A percentile compares a stretch with the other conserved stretches of the same genome.
phyloP scores from a whole-genome alignment of 2,113 vertebrate species.

The Amphilophus citrinellus region DNA sequence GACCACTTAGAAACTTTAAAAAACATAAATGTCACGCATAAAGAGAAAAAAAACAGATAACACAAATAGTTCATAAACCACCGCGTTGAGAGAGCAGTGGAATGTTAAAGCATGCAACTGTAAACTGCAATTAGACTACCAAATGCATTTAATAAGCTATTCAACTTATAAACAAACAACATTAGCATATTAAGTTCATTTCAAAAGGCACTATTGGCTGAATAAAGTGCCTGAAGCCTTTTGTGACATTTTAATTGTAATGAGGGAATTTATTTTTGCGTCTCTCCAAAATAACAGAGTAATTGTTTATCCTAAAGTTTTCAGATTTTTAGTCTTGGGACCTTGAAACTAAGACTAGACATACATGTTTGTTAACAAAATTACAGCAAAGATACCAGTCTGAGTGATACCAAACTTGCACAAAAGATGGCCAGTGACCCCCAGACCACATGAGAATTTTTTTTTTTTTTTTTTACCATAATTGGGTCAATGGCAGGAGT shows the following conservation, averaged over 20 bases:
- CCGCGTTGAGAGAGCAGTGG: background rate
- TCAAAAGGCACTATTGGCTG: background rate
- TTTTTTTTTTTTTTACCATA: no score
- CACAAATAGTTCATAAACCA: background rate
- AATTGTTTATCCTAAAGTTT: background rate
- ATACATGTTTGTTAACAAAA: background rate
- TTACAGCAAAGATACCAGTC: no score
- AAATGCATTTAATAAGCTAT: conserved; percentile 19
- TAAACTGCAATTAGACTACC: conserved; percentile 11
- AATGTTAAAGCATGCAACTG: background rate
- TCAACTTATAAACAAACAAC: background rate
- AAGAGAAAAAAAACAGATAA: conserved; percentile 9
- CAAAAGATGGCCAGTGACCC: no score
- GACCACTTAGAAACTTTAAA: conserved; percentile 45
- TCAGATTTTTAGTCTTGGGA: background rate
- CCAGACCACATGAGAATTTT: no score
- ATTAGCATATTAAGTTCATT: background rate
- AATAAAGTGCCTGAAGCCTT: conserved; percentile 18
- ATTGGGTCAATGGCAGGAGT: no score
- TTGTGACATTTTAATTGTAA: conserved; percentile 41
- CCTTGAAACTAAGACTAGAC: background rate
- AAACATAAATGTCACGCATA: conserved; percentile 21
- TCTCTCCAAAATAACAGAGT: background rate
- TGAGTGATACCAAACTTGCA: no score
- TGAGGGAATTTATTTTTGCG: background rate